These are phyloP conservation scores for Oegoconia quadripuncta DNA, from an alignment of 2,888 invertebrate species.

Conservation along the genomic window DNA sequence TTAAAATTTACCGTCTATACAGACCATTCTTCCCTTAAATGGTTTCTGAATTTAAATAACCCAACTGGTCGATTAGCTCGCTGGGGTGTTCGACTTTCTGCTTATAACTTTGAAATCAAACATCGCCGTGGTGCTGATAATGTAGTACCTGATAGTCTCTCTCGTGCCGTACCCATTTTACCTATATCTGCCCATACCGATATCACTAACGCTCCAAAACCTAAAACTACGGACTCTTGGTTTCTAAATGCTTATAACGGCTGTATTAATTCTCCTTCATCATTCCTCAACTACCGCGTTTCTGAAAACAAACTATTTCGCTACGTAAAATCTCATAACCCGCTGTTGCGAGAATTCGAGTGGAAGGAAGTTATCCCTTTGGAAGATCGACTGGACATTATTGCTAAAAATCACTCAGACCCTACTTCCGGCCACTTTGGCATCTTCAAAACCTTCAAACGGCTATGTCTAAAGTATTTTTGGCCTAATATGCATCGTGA, in stretches of 20 bases:
- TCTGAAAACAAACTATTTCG: conserved; percentile 18
- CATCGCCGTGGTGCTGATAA: conserved; percentile 9
- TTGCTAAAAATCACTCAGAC: conserved; percentile 20
- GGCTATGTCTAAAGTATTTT: conserved; percentile 14
- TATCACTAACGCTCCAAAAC: too few species aligned
- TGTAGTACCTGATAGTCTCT: conserved; percentile 9
- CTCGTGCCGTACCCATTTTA: conserved; percentile 10
- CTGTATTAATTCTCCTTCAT: conserved; percentile 11
- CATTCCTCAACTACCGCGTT: conserved; percentile 17
- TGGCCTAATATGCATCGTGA: conserved; percentile 22
- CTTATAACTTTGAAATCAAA: conserved; percentile 16
- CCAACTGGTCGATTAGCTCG: conserved; percentile 25
- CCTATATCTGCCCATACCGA: background rate
- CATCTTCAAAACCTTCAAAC: conserved; percentile 25
- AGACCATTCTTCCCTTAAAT: conserved; percentile 17
- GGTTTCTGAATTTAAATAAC: conserved; percentile 16
- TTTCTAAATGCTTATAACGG: conserved; percentile 20
- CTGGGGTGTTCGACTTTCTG: conserved; percentile 19
- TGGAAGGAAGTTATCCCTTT: conserved; percentile 27
- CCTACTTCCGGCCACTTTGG: conserved; percentile 23
- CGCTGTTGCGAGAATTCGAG: conserved; percentile 18
- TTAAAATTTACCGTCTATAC: conserved; percentile 23
- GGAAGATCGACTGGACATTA: conserved; percentile 7
- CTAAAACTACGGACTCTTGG: conserved; percentile 18
- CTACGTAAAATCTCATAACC: conserved; percentile 9